These are phyloP conservation scores for Catostylus mosaicus DNA, from an alignment of 30 jellyfish, hydroid and myxozoan species.

Conservation along the genomic window DNA sequence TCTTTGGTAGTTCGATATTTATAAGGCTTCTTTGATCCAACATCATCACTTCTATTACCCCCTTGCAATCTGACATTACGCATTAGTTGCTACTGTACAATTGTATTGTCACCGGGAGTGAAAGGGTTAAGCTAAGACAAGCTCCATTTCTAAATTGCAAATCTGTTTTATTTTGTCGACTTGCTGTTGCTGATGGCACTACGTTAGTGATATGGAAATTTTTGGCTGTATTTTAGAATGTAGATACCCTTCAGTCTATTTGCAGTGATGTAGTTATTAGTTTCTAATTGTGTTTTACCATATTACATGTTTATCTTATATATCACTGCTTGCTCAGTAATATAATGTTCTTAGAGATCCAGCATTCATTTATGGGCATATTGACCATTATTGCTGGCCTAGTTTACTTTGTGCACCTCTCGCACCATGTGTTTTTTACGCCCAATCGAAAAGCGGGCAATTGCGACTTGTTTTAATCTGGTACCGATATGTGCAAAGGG, in stretches of 20 bases:
- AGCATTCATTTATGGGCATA: too few species aligned
- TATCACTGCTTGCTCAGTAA: constrained; percentile 2
- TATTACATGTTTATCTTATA: constrained; percentile 17
- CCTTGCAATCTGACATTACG: not conserved
- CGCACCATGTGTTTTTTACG: too few species aligned
- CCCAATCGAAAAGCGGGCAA: too few species aligned
- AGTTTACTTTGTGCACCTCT: too few species aligned
- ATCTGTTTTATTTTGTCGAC: not conserved
- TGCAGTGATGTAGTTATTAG: constrained; percentile 27
- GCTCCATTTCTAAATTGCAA: too few species aligned
- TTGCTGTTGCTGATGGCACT: not conserved
- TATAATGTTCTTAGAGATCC: too few species aligned
- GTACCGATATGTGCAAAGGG: too few species aligned
- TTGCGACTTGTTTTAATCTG: too few species aligned
- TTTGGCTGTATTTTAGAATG: constrained; percentile 54
- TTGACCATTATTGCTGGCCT: too few species aligned
- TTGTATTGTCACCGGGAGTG: too few species aligned
- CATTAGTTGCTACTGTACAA: not conserved
- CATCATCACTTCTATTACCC: not conserved
- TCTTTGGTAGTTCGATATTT: not conserved
- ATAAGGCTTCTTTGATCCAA: not conserved
- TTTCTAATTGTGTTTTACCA: constrained; percentile 50
- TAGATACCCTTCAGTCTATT: constrained; percentile 54
- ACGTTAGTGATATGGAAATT: not conserved
- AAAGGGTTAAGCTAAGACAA: too few species aligned